Evolutionary conservation across 2,797 vertebrate genomes (phyloP), one percentile per base, ranked within the genome.

Genomic region (Dermochelys coriacea): DNA sequence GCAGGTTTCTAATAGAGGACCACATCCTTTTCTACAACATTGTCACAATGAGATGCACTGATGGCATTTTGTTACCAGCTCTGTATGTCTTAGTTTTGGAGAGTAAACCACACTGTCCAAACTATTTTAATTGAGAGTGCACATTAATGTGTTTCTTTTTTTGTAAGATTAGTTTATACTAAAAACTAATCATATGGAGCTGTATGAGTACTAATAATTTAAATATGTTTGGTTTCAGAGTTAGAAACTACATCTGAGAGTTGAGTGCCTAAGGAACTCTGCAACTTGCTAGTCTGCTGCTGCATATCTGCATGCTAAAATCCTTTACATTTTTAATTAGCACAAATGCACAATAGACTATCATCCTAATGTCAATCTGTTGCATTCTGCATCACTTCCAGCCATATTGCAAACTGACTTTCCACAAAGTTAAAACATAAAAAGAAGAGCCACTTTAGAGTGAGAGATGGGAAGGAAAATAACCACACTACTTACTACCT

Each of bases 231-330:
- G 45, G 59, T 91, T 88, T 85, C 82, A 52, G 91, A 80, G 47
- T 64, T 0, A 2, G 19, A 89, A 82, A 74, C 78, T 74, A 50
- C 77, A 31, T 12, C 31, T 81, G 87, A 93, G 34, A 85, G 64
- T 15, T 31, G 78, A n/a, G 57, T 80, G 87, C 71, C 51, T 59
- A 89, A 93, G 84, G 54, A 81, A 77, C 86, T 84, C 91, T 91
- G 57, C 89, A 84, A 71, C 71, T 61, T 7, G n/a, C 57, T 81
- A 23, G 2, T 88, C 81, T 85, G 49, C 41, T 96, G 87, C 29
- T 89, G 14, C 93, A 41, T 47, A 79, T 71, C 79, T 88, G 45
- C 49, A 77, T 8, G 5, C 85, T 71, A 78, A 91, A 34, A 41
- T 59, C 45, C 25, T 18, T 0, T 57, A 10, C 4, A 45, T 4